Conservation (phyloP, 2,797 vertebrate species). For the Gymnoscopelus braueri region DNA sequence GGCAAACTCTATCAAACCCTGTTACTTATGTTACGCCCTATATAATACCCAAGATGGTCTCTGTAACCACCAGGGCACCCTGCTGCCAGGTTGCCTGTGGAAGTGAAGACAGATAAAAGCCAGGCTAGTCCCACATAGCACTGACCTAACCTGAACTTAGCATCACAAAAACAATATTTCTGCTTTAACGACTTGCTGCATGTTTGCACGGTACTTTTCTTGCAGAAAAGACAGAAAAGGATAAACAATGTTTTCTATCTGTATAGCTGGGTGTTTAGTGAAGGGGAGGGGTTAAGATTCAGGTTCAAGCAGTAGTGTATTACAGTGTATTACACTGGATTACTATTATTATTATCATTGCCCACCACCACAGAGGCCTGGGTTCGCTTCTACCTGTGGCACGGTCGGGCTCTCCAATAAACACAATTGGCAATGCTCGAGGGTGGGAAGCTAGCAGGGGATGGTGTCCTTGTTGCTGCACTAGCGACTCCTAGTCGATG, state of each 20-base stretch:
- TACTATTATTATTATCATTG: too few species aligned
- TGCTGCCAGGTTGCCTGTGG: background rate
- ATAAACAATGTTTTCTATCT: slow-evolving; percentile 42
- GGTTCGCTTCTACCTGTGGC: too few species aligned
- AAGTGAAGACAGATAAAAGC: slow-evolving; percentile 46
- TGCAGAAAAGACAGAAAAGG: slow-evolving; percentile 33
- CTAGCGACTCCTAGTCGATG: too few species aligned
- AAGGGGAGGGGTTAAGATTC: slow-evolving; percentile 48
- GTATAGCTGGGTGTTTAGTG: slow-evolving; percentile 62
- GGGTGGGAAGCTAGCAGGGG: too few species aligned
- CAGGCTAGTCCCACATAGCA: slow-evolving; percentile 31
- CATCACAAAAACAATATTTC: slow-evolving; percentile 45
- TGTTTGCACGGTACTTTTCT: slow-evolving; percentile 18
- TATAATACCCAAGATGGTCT: too few species aligned
- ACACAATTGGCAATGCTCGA: too few species aligned
- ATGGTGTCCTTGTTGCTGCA: too few species aligned
- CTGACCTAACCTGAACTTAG: slow-evolving; percentile 47
- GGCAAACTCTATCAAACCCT: too few species aligned
- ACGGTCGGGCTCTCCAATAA: too few species aligned
- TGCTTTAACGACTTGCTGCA: slow-evolving; percentile 26
- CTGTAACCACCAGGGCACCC: too few species aligned
- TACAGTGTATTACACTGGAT: slow-evolving; percentile 30
- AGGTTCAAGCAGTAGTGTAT: slow-evolving; percentile 61
- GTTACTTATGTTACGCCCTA: too few species aligned
- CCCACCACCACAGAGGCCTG: too few species aligned